A percentile compares a stretch with the other conserved stretches of the same genome.
Conservation (phyloP, 2,113 vertebrate species). For the Etia nguti region DNA sequence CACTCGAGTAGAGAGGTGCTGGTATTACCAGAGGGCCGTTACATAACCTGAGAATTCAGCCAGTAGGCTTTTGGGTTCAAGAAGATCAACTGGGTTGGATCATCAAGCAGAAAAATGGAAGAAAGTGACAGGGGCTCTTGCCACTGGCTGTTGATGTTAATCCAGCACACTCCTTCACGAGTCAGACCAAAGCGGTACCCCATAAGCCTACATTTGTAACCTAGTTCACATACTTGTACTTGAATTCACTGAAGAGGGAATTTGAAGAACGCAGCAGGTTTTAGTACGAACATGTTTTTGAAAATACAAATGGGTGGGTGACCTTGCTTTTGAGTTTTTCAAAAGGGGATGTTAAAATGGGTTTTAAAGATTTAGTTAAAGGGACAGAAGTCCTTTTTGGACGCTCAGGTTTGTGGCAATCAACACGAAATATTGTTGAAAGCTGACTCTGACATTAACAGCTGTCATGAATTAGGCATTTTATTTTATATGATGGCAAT, state of each 20-base stretch:
- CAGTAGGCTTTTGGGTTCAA: constrained; percentile 32
- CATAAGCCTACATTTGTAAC: constrained; percentile 11
- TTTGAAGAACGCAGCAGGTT: neutral
- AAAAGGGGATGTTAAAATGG: neutral
- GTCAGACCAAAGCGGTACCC: constrained; percentile 1
- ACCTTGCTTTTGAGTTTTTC: neutral
- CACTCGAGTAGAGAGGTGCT: constrained; percentile 35
- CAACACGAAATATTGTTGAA: neutral
- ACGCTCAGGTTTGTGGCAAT: neutral
- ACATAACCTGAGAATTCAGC: constrained; percentile 33
- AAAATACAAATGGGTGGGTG: neutral
- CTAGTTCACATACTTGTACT: neutral
- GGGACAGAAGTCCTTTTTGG: neutral
- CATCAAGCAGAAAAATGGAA: constrained; percentile 53
- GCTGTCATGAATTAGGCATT: neutral
- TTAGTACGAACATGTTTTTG: neutral
- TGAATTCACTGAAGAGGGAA: neutral
- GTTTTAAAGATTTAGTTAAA: neutral
- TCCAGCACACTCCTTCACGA: constrained; percentile 22
- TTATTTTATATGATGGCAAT: neutral
- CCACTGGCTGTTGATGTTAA: constrained; percentile 46
- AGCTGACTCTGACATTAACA: neutral
- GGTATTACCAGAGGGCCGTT: constrained; percentile 47
- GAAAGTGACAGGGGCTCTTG: constrained; percentile 50
- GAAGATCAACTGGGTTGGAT: constrained; percentile 49